Base-by-base conservation (phyloP, 2,797 vertebrate genomes). In the Pristis pectinata region DNA sequence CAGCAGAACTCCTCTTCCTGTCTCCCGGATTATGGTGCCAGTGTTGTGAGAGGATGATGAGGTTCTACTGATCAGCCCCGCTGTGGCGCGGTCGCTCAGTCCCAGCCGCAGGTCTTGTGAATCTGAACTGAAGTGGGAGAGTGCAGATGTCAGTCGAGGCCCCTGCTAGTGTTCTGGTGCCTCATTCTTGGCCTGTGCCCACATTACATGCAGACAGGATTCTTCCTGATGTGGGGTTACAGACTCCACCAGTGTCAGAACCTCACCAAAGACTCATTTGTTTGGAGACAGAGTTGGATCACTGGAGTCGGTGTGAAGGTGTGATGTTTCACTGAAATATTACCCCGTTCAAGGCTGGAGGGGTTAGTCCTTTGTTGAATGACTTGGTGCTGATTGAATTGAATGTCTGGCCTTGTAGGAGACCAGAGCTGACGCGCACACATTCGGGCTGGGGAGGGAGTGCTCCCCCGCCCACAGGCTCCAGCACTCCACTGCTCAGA, bases 101-200 rank as follows among this genome's bases (percentile, higher is more conserved):
- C 56, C 89, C 49, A 61, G 89, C 89, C 13, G 34, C 56, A n/a
- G 85, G 13, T 89, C 85, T 89, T 89, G 53, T n/a, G n/a, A 70
- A 93, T 93, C 24, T 44, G 91, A 72, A 59, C 53, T 93, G n/a
- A 93, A 70, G 89, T 67, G n/a, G 34, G 89, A 93, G 89, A 70
- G 37, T 70, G 24, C n/a, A 89, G 89, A 67, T 67, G 61, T 67
- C 34, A 41, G 22, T 44, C 22, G 61, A 93, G 89, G 37, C 59
- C 59, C 61, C 61, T 5, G 64, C 59, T 70, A 61, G n/a, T 70
- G 61, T 70, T 37, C 5, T 19, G 27, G 64, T 70, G 91, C 67
- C 64, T 49, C 64, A 70, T 70, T 93, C 24, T 72, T 72, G 41
- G 91, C 91, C 24, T 44, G 6, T 70, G 67, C 67, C 91, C 91